Evolutionary conservation across 2,113 vertebrate species (phyloP).

Genomic region (Tinamus guttatus): DNA sequence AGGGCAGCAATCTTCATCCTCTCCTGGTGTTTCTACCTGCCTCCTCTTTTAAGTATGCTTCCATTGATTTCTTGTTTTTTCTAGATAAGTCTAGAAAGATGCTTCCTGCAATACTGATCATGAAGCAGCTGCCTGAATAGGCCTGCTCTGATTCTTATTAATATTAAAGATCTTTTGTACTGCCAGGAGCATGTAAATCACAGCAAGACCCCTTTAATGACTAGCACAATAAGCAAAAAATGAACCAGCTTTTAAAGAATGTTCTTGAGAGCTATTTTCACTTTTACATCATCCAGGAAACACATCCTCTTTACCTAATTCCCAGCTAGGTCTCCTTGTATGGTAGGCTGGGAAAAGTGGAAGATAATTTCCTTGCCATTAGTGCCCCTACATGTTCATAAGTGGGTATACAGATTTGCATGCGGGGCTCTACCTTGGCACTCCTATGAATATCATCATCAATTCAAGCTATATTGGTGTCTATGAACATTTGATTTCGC

Average conservation of each 20-base stretch:
- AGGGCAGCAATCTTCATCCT: not conserved
- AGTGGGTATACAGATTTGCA: not conserved
- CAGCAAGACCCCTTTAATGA: not conserved
- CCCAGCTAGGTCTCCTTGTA: not conserved
- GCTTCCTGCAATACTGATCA: not conserved
- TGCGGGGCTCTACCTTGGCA: not conserved
- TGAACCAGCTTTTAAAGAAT: not conserved
- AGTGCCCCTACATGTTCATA: not conserved
- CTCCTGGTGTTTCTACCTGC: not conserved
- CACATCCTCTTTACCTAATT: not conserved
- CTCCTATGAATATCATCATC: not conserved
- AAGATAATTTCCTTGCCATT: not conserved
- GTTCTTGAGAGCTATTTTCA: not conserved
- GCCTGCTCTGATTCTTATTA: not conserved
- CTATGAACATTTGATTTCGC: not conserved
- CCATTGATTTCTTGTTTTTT: not conserved
- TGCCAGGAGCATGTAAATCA: constrained; percentile 19
- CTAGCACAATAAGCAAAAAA: not conserved
- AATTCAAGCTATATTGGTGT: not conserved
- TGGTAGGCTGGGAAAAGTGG: not conserved
- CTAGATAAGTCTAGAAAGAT: not conserved
- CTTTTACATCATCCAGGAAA: not conserved
- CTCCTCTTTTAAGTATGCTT: not conserved
- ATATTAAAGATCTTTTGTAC: not conserved
- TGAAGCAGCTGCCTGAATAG: not conserved